Evolutionary conservation across 2,797 vertebrate genomes (phyloP).

Genomic region (Tapera naevia): DNA sequence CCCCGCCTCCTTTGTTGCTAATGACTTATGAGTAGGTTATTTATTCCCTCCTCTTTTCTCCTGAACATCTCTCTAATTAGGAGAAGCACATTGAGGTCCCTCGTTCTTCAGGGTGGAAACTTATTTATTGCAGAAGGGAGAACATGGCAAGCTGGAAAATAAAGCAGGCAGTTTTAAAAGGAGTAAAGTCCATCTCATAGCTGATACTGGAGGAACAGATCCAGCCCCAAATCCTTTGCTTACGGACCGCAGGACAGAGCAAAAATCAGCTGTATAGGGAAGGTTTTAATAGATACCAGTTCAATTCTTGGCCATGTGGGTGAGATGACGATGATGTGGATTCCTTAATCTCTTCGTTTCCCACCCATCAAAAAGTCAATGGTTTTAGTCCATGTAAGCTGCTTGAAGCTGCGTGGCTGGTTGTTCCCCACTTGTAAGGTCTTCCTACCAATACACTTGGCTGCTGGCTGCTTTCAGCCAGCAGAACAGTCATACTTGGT

Average conservation of each 20-base stretch:
- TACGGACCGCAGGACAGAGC: not conserved
- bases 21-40: constrained; percentile 29
- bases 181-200: not conserved
- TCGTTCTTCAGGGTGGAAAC: not conserved
- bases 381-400: not conserved
- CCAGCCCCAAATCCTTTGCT: not conserved
- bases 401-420: not conserved
- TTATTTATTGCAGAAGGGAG: not conserved
- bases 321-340: not conserved
- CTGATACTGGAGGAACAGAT: not conserved
- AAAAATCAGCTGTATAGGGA: not conserved
- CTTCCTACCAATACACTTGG: not conserved
- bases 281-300: not conserved
- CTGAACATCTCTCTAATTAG: not conserved
- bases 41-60: not conserved
- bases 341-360: not conserved
- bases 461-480: not conserved
- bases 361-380: not conserved
- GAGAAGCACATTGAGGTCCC: not conserved
- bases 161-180: not conserved
- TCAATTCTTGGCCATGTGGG: not conserved
- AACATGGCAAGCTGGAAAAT: not conserved
- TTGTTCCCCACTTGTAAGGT: not conserved
- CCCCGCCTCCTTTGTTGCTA: not conserved
- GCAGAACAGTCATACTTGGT: not conserved